A percentile compares a stretch with the other conserved stretches of the same genome.
These are phyloP conservation scores for Harlomillsia oculata DNA, from an alignment of 1,140 invertebrate genomes.

Conservation along the genomic window DNA sequence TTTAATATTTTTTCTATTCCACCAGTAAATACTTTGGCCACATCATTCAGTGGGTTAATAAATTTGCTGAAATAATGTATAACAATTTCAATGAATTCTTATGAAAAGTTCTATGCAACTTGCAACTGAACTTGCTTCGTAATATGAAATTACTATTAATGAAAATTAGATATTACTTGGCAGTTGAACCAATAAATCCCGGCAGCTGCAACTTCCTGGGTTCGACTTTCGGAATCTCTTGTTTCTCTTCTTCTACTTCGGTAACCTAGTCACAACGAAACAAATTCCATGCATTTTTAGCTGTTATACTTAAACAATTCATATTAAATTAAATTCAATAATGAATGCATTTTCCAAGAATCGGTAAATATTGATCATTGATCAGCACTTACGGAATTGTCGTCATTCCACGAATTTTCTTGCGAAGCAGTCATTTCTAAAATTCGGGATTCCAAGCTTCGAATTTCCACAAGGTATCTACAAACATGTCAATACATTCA, in stretches of 20 bases:
- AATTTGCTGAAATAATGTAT: constrained; percentile 1
- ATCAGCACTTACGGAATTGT: constrained; percentile 7
- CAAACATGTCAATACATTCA: not conserved
- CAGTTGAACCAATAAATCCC: constrained; percentile 20
- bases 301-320: not conserved
- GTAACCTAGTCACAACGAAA: not conserved
- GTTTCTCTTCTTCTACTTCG: constrained; percentile 15
- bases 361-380: too few species aligned
- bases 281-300: not conserved
- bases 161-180: constrained; percentile 15
- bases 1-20: constrained; percentile 7
- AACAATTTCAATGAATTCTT: not conserved
- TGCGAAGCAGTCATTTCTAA: constrained; percentile 26
- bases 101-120: not conserved
- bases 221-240: constrained; percentile 3
- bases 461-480: constrained; percentile 30
- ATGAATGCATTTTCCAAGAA: not conserved
- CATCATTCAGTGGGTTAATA: constrained; percentile 25
- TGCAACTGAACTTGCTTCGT: not conserved
- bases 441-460: constrained; percentile 8
- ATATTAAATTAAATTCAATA: not conserved
- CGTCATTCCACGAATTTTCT: too few species aligned
- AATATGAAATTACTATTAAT: not conserved
- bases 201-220: constrained; percentile 19
- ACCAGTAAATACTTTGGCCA: constrained; percentile 19